A percentile compares a stretch with the other conserved stretches of the same genome.
Evolutionary conservation across 1,140 invertebrate species (phyloP).

Genomic region (Bombus difficillimus): DNA sequence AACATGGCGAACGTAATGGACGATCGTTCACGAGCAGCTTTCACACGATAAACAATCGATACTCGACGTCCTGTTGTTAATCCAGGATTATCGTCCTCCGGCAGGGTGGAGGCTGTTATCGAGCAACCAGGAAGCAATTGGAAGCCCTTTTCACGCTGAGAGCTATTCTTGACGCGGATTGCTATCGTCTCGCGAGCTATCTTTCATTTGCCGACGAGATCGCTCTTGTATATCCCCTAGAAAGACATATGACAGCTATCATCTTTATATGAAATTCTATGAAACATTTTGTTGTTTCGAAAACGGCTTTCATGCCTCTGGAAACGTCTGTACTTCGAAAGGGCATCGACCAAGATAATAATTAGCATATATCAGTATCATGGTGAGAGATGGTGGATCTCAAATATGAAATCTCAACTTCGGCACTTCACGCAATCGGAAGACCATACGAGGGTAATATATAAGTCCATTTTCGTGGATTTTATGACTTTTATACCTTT

Average conservation of each 20-base stretch:
- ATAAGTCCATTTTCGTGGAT: too few relatives aligned
- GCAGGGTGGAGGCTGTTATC: conserved; percentile 55
- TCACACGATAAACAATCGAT: conserved; percentile 71
- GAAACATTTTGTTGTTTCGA: neutral
- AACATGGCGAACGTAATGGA: conserved; percentile 60
- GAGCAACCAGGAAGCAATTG: conserved; percentile 66
- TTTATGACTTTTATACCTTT: too few relatives aligned
- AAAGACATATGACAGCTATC: neutral
- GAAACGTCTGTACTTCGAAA: neutral
- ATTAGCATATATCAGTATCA: neutral
- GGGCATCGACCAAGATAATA: neutral
- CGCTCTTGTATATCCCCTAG: neutral
- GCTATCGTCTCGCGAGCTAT: conserved; percentile 28
- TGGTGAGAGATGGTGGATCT: neutral
- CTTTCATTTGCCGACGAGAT: conserved; percentile 13
- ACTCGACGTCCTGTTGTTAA: conserved; percentile 66
- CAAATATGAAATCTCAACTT: neutral
- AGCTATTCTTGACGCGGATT: conserved; percentile 41
- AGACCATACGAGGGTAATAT: too few relatives aligned
- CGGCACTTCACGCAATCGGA: neutral
- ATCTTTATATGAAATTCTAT: neutral
- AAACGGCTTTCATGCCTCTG: neutral
- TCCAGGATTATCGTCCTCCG: conserved; percentile 65
- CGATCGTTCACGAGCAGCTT: conserved; percentile 62
- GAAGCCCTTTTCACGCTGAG: conserved; percentile 39